Evolutionary conservation across 2,113 vertebrate species (phyloP), one percentile per base, ranked within the genome.

Genomic region (Collichthys lucidus): DNA sequence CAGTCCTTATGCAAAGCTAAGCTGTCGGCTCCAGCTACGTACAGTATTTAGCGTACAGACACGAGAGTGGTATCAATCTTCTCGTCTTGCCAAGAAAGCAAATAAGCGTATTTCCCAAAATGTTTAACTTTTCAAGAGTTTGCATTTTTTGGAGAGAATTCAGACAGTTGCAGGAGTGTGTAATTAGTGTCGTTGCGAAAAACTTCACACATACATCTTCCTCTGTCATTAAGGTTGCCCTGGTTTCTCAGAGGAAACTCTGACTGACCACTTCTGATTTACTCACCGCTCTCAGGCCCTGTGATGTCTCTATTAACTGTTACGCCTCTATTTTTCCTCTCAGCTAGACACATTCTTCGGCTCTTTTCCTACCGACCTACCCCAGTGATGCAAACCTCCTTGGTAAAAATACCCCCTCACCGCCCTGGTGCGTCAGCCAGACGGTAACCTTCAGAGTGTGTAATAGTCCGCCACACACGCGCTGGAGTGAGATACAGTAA

Each of bases 291-390:
- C 74, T 80, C 71, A 44, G 83, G 60, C 84, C 77, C 85, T 86
- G 70, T 77, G 82, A 90, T 82, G 90, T 78, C 86, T 87, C 87
- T 65, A 87, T 92, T 92, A 90, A 77, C 68, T 67, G 83, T 73
- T 88, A 85, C 84, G 78, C 75, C 78, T 93, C 79, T 74, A 46
- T 66, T 92, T 93, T 93, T 88, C 82, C 90, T 82, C 80, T 88
- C 90, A 74, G 77, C 85, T 75, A 84, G 81, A 89, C 85, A 74
- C 89, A 93, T 93, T 93, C 82, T 90, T 91, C 83, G 40, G 70
- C 82, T 80, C 87, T 92, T 93, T 40, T 93, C 92, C 90, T 92
- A 92, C 91, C 88, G 91, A 93, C 92, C 92, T 91, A 91, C 91
- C 49, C 82, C 85, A 82, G 88, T 74, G 91, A 92, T 91, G 88